These are phyloP conservation scores for Enteromius afrohamiltoni DNA, from an alignment of 2,797 vertebrate species.

Conservation along the genomic window DNA sequence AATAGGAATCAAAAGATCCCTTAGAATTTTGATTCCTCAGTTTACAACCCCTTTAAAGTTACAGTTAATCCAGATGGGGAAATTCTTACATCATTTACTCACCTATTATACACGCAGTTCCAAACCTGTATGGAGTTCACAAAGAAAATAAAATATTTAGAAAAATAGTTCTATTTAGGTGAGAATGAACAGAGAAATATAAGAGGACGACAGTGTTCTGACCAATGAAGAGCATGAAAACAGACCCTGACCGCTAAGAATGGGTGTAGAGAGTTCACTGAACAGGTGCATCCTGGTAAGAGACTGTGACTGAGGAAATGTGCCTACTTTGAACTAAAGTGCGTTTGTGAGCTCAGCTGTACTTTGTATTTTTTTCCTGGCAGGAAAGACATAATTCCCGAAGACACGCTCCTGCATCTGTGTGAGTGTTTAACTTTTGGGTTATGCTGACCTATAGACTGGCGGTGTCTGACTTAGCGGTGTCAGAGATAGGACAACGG, in stretches of 20 bases:
- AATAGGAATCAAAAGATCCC: no score
- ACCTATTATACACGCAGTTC: no score
- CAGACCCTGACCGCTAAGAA: conserved; percentile 33
- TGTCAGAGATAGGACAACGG: conserved; percentile 13
- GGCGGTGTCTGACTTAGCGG: neutral
- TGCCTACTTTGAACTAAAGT: conserved; percentile 46
- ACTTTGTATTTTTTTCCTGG: conserved; percentile 41
- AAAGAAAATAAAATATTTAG: neutral
- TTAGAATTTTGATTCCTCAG: no score
- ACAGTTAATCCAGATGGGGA: neutral
- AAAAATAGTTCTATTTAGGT: neutral
- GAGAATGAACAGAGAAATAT: neutral
- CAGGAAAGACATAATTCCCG: conserved; percentile 39
- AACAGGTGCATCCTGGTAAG: conserved; percentile 60
- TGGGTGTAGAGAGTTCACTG: conserved; percentile 44
- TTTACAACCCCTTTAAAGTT: neutral
- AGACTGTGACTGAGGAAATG: conserved; percentile 43
- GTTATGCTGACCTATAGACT: conserved; percentile 13
- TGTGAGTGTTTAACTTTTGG: conserved; percentile 34
- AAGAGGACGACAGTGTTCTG: conserved; percentile 23
- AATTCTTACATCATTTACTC: neutral
- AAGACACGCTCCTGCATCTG: conserved; percentile 29
- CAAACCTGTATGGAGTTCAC: neutral
- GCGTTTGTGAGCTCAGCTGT: conserved; percentile 26
- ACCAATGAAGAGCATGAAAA: conserved; percentile 38